Conservation (phyloP, 2,797 vertebrate genomes). For the Dicrostonyx torquatus region DNA sequence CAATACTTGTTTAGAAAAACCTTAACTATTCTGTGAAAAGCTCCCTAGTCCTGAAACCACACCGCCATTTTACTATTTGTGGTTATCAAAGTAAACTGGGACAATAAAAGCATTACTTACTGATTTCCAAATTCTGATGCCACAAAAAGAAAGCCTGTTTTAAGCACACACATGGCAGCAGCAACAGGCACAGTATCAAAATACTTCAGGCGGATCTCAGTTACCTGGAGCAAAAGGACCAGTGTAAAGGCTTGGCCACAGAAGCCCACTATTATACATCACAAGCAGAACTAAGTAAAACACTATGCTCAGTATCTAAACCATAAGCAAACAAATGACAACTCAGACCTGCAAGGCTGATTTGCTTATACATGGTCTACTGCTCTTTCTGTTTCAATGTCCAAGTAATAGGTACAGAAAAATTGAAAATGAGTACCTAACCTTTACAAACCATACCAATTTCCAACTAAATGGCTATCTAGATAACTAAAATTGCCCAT, state of each 20-base stretch:
- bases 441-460: not conserved
- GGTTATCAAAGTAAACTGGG: not conserved
- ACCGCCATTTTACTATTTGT: constrained; percentile 25
- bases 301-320: not conserved
- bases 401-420: not conserved
- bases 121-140: constrained; percentile 99
- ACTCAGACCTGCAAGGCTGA: not conserved
- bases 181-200: constrained; percentile 99
- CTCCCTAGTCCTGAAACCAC: not conserved
- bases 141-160: constrained; percentile 98
- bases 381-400: not conserved
- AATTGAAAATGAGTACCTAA: not conserved
- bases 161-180: constrained; percentile 98
- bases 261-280: not conserved
- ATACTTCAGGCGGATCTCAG: constrained; percentile 98
- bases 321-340: not conserved
- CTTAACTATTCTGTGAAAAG: constrained; percentile 40
- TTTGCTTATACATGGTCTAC: not conserved
- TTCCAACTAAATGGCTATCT: not conserved
- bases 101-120: constrained; percentile 88
- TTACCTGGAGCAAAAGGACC: constrained; percentile 89
- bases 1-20: constrained; percentile 46
- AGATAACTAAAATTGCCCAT: not conserved
- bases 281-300: not conserved
- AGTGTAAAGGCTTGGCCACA: not conserved